Evolutionary conservation across 2,797 vertebrate genomes (phyloP), one percentile per base, ranked within the genome.

Genomic region (Zonotrichia albicollis): DNA sequence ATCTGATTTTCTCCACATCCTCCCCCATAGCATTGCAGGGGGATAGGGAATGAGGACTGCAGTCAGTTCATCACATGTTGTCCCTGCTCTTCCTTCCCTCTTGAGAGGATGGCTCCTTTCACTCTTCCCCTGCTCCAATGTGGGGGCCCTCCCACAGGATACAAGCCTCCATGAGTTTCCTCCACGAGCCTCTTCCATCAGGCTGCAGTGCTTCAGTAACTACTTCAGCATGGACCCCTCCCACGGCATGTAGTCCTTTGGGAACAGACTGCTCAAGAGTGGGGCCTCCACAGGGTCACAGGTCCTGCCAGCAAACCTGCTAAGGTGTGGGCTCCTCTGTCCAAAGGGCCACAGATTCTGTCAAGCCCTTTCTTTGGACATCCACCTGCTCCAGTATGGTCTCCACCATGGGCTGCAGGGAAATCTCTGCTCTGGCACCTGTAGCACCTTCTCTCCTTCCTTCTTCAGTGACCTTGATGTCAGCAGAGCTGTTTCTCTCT

Each of bases 321-420:
- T 48, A 3, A 40, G 14, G 3, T 48, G 12, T 36, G 38, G 9
- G 11, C 75, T 51, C 19, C 6, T 25, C 60, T 38, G 9, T 58
- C 19, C 26, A 16, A 19, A 45, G 27, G 25, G 5, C 7, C 26
- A 32, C 7, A 4, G 32, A 3, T 62, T 22, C 34, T 50, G 32
- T 10, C 32, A 57, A 55, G 20, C 55, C 16, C 11, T 14, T 50
- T 68, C 43, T 38, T 30, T 38, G 43, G 32, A 11, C 18, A 34
- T 21, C 27, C 11, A 29, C 6, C 17, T 57, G 11, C 6, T 13
- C 55, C 57, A 55, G 9, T 9, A 27, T 5, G 17, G 8, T 26
- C 32, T 58, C 18, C 40, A 6, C 13, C 2, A 12, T 0, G 1
- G 21, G 3, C 27, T 58, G 19, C 25, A 67, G 16, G 19, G n/a